Evolutionary conservation across 37 sponge, comb jelly and placozoan genomes (phyloP).

Genomic region (Mnemiopsis leidyi): DNA sequence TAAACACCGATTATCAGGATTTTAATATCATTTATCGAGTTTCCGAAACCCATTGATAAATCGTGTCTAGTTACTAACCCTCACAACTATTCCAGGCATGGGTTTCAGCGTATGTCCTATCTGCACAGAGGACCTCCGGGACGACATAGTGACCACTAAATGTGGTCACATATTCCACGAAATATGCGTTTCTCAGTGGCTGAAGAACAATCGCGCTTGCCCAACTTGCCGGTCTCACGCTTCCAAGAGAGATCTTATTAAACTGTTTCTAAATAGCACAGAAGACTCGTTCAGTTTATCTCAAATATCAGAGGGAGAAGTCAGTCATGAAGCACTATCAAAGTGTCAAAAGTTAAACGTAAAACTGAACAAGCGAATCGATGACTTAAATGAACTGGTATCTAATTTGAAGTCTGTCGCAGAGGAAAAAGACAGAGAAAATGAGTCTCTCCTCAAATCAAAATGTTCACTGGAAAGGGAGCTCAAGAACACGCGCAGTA

Average conservation of each 20-base stretch:
- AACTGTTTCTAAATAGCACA: not conserved
- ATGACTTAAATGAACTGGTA: not conserved
- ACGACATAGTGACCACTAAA: conserved; percentile 36
- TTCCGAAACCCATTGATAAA: no score
- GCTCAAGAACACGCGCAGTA: not conserved
- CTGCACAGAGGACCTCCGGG: conserved; percentile 29
- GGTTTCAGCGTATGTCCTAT: conserved; percentile 42
- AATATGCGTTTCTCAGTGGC: conserved; percentile 14
- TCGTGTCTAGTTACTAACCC: no score
- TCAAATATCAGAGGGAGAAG: not conserved
- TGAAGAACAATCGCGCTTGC: not conserved
- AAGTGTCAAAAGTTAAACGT: not conserved
- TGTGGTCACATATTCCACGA: conserved; percentile 63
- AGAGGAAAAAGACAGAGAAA: not conserved
- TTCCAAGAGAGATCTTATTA: not conserved
- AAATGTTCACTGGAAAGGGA: not conserved
- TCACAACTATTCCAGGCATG: conserved; percentile 52
- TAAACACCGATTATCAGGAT: not conserved
- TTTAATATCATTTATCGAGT: not conserved
- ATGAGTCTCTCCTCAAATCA: not conserved
- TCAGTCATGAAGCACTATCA: not conserved
- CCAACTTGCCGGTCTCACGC: conserved; percentile 33
- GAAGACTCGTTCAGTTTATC: conserved; percentile 5
- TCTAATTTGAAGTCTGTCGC: not conserved
- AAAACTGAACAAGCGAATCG: not conserved